Evolutionary conservation across 2,888 invertebrate species (phyloP).

Genomic region (Acanthosepion esculentum): DNA sequence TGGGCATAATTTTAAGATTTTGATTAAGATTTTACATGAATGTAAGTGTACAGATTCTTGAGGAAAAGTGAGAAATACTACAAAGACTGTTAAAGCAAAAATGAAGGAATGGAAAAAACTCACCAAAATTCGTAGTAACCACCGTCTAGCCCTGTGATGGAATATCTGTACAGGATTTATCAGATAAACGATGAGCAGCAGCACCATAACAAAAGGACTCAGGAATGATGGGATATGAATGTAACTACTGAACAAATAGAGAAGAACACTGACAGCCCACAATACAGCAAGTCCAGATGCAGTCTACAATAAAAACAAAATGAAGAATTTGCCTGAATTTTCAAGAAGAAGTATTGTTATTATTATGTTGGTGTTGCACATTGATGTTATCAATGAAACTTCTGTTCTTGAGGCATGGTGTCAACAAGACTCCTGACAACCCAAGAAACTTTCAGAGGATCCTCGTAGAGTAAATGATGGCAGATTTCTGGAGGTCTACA

Average conservation of each 20-base stretch:
- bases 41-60: no score
- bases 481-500: no score
- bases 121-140: conserved; percentile 90
- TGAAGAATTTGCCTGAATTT: background rate
- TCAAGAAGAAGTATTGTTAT: no score
- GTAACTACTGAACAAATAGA: conserved; percentile 86
- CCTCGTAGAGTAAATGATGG: no score
- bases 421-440: no score
- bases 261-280: conserved; percentile 92
- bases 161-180: conserved; percentile 94
- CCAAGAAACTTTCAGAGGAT: no score
- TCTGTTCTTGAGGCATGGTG: no score
- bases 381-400: no score
- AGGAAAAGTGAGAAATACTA: no score
- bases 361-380: no score
- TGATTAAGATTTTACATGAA: no score
- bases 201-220: conserved; percentile 87
- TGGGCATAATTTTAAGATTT: no score
- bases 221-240: conserved; percentile 93
- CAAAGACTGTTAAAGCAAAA: background rate
- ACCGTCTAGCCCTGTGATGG: conserved; percentile 93
- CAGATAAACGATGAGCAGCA: conserved; percentile 87
- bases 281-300: conserved; percentile 91
- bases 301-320: conserved; percentile 66
- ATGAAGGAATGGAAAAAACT: conserved; percentile 56